Conservation (phyloP, 92 coral and sea anemone genomes). For the Anthopleura xanthogrammica region DNA sequence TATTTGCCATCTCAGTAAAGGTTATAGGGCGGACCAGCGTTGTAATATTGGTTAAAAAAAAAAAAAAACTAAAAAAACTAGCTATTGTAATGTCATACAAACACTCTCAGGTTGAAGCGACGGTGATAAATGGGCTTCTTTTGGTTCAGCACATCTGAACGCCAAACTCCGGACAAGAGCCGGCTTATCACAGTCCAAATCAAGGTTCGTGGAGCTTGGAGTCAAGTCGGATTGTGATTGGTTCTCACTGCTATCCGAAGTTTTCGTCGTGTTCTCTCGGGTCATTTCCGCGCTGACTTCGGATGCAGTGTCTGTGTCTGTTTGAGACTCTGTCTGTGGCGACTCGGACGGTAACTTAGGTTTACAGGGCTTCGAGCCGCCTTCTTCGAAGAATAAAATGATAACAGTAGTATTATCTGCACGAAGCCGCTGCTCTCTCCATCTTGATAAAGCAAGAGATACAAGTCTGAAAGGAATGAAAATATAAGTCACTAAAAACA, state of each 20-base stretch:
- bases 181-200: constrained; percentile 47
- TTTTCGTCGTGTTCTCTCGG: constrained; percentile 43
- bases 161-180: constrained; percentile 74
- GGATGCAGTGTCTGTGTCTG: constrained; percentile 73
- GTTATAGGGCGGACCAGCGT: neutral
- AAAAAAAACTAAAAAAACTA: neutral
- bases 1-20: neutral
- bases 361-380: constrained; percentile 38
- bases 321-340: constrained; percentile 63
- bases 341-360: constrained; percentile 33
- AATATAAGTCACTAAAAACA: neutral
- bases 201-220: constrained; percentile 6
- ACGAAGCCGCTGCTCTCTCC: constrained; percentile 85
- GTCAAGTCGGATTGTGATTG: constrained; percentile 11
- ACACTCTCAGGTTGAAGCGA: neutral
- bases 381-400: constrained; percentile 87
- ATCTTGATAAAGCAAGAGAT: constrained; percentile 72
- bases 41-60: neutral
- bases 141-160: constrained; percentile 55
- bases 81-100: neutral
- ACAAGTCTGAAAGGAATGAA: constrained; percentile 30
- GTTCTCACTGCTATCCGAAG: neutral
- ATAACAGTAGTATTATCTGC: constrained; percentile 93
- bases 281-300: constrained; percentile 68
- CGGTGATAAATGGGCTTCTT: neutral